Conservation (phyloP, 2,113 vertebrate species). For the Rhineura floridana region DNA sequence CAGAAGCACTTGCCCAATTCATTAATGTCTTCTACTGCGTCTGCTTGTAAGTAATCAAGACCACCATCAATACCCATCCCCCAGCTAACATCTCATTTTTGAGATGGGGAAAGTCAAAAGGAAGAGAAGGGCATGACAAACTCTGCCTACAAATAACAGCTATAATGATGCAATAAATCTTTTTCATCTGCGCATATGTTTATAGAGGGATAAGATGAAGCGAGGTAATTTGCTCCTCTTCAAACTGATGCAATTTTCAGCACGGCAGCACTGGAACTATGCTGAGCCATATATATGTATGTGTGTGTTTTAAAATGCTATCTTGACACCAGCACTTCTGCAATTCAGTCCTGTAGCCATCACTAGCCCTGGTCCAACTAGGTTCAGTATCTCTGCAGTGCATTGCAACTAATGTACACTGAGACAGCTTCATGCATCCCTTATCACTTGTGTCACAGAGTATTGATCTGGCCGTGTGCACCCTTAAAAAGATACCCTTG, state of each 20-base stretch:
- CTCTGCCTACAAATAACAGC: neutral
- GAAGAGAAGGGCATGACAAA: neutral
- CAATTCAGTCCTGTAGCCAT: neutral
- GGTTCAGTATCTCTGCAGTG: neutral
- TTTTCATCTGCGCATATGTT: neutral
- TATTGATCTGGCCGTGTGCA: neutral
- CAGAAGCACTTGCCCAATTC: neutral
- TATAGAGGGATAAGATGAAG: neutral
- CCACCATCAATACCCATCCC: neutral
- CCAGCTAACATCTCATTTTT: neutral
- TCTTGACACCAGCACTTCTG: neutral
- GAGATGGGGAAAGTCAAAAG: neutral
- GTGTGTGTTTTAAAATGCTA: neutral
- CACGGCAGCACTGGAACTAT: neutral
- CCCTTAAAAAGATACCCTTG: constrained; percentile 3
- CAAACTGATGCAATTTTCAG: neutral
- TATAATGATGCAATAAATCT: neutral
- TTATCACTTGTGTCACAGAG: neutral
- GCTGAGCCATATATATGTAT: neutral
- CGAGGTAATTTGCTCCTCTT: neutral
- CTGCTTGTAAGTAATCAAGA: neutral
- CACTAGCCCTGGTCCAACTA: neutral
- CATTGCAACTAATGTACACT: neutral
- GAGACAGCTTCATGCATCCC: neutral
- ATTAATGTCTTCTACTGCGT: neutral